These are phyloP conservation scores for Rhopalosiphum maidis DNA, from an alignment of 1,140 invertebrate species.

Conservation along the genomic window DNA sequence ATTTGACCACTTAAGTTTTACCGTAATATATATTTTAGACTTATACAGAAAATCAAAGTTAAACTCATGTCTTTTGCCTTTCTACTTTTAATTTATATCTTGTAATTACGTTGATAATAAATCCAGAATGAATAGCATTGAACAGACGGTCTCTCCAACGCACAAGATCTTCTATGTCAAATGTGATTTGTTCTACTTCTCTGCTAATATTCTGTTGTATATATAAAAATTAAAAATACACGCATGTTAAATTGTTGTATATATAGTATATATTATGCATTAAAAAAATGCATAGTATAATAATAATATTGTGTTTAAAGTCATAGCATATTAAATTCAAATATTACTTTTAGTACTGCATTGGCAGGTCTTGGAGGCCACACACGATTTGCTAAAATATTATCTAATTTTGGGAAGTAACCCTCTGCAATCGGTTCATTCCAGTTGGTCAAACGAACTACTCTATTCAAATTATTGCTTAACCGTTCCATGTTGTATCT, in stretches of 20 bases:
- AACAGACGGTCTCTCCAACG: slow-evolving; percentile 78
- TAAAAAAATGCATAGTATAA: too few relatives aligned
- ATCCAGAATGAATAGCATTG: slow-evolving; percentile 75
- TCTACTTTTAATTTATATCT: neutral
- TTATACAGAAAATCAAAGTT: too few relatives aligned
- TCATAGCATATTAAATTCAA: neutral
- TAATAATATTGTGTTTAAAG: neutral
- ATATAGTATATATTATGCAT: too few relatives aligned
- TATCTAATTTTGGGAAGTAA: slow-evolving; percentile 78
- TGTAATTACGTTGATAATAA: slow-evolving; percentile 62
- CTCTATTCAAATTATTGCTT: slow-evolving; percentile 69
- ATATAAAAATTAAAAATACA: neutral
- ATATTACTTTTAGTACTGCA: slow-evolving; percentile 63
- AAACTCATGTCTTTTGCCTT: too few relatives aligned
- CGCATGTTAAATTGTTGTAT: neutral
- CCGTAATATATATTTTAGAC: too few relatives aligned
- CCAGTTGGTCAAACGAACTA: slow-evolving; percentile 69
- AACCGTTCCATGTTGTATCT: slow-evolving; percentile 77
- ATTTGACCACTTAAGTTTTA: too few relatives aligned
- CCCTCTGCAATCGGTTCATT: slow-evolving; percentile 71
- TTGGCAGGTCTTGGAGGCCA: slow-evolving; percentile 71
- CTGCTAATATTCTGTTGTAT: slow-evolving; percentile 61
- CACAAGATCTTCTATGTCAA: slow-evolving; percentile 74
- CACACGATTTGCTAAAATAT: slow-evolving; percentile 69
- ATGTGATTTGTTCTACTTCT: slow-evolving; percentile 70